These are phyloP conservation scores for Zootoca vivipara DNA, from an alignment of 2,113 vertebrate genomes.

Conservation along the genomic window DNA sequence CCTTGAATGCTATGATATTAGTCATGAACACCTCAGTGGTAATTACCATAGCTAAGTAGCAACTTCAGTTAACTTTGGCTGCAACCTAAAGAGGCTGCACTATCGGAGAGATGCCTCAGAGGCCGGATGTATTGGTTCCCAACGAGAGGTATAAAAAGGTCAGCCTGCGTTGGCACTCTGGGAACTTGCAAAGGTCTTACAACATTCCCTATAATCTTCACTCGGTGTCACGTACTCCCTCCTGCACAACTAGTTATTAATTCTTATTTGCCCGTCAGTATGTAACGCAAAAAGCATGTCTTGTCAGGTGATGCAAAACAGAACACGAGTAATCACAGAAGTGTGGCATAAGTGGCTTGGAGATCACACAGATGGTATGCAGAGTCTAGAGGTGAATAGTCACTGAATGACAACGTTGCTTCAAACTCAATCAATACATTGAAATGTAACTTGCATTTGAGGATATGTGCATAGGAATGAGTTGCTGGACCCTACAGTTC, in stretches of 20 bases:
- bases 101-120: constrained; percentile 34
- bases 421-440: not conserved
- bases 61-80: constrained; percentile 63
- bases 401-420: not conserved
- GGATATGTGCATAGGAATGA: not conserved
- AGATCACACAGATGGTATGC: not conserved
- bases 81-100: constrained; percentile 17
- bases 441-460: not conserved
- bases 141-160: constrained; percentile 34
- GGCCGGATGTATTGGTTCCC: constrained; percentile 38
- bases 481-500: not conserved
- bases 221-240: not conserved
- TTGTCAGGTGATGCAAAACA: not conserved
- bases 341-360: not conserved
- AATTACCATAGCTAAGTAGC: constrained; percentile 67
- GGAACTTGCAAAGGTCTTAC: accelerated
- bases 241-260: accelerated
- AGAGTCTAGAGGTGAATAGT: not conserved
- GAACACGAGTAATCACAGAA: not conserved
- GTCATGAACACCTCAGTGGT: constrained; percentile 61
- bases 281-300: not conserved
- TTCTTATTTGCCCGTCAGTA: not conserved
- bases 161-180: constrained; percentile 10
- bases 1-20: constrained; percentile 70
- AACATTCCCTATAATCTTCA: not conserved